Conservation (phyloP, 2,888 invertebrate species). For the Drosophila lacicola region DNA sequence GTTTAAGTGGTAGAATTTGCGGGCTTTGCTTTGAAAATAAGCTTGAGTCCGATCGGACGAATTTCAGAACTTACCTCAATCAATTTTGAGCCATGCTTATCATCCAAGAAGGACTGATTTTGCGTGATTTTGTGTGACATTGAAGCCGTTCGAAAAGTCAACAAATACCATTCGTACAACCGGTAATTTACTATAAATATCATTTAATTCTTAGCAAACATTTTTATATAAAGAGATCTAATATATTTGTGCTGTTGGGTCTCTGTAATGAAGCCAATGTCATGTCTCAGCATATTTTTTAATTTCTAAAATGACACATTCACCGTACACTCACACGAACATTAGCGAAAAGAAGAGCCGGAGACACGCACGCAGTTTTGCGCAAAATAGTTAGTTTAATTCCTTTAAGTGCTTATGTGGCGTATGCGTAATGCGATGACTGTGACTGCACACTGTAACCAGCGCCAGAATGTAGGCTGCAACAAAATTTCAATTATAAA, state of each 20-base stretch:
- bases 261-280: slow-evolving; percentile 63
- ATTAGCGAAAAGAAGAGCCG: slow-evolving; percentile 24
- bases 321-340: slow-evolving; percentile 2
- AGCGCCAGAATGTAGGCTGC: slow-evolving; percentile 53
- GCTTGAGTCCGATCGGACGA: no score
- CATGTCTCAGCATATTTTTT: slow-evolving; percentile 66
- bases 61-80: slow-evolving; percentile 2
- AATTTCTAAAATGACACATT: slow-evolving; percentile 68
- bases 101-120: no score
- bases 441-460: slow-evolving; percentile 24
- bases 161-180: no score
- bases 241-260: slow-evolving; percentile 3
- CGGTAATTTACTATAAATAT: no score
- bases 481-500: slow-evolving; percentile 74
- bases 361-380: slow-evolving; percentile 39
- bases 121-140: no score
- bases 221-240: no score
- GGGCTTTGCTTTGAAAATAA: background rate
- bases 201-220: no score
- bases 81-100: no score
- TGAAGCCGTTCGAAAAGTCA: no score
- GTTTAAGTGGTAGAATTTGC: slow-evolving; percentile 6
- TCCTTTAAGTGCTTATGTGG: slow-evolving; percentile 69
- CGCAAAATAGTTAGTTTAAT: slow-evolving; percentile 68
- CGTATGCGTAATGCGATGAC: slow-evolving; percentile 54